These are phyloP conservation scores for Riptortus pedestris DNA, from an alignment of 1,140 invertebrate species.

Conservation along the genomic window DNA sequence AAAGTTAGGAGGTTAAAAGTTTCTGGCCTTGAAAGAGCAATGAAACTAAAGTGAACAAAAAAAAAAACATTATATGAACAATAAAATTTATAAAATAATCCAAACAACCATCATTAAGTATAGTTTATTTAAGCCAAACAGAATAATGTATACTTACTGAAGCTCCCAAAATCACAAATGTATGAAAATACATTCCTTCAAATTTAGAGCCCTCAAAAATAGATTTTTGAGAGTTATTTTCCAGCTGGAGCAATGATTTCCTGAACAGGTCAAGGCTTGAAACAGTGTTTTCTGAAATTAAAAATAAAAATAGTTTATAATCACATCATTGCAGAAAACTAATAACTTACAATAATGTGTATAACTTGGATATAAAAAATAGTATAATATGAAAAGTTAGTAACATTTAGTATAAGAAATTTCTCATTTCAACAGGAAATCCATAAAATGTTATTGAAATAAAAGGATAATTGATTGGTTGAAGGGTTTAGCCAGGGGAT, in stretches of 20 bases:
- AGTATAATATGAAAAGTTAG: too few relatives aligned
- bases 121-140: background rate
- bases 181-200: background rate
- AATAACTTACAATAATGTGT: too few relatives aligned
- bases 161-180: constrained; percentile 2
- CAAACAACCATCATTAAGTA: background rate
- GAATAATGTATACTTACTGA: background rate
- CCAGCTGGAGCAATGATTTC: background rate
- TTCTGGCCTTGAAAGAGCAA: background rate
- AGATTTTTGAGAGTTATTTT: background rate
- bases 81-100: background rate
- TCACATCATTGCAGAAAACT: too few relatives aligned
- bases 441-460: too few relatives aligned
- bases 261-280: background rate
- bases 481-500: too few relatives aligned
- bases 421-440: too few relatives aligned
- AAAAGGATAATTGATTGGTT: too few relatives aligned
- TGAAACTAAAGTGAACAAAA: background rate
- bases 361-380: too few relatives aligned
- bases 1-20: background rate
- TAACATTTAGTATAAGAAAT: too few relatives aligned
- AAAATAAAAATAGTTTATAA: too few relatives aligned
- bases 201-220: constrained; percentile 3
- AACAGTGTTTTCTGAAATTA: too few relatives aligned
- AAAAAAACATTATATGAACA: background rate